Evolutionary conservation across 2,888 invertebrate species (phyloP).

Genomic region (Drosophila sordidula): DNA sequence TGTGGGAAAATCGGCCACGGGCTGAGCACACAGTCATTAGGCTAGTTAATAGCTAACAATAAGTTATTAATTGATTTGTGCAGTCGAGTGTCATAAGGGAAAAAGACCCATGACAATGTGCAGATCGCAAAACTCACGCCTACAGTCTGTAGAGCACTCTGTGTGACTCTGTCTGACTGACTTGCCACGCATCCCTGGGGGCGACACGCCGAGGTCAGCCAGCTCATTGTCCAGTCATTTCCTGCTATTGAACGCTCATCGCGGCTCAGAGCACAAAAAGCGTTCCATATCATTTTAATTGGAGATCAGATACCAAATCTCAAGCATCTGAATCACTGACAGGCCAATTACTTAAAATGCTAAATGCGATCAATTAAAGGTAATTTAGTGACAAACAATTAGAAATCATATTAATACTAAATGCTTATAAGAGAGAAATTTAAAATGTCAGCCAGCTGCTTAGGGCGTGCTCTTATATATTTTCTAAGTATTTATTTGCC

Average conservation of each 20-base stretch:
- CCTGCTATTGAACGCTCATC: slow-evolving; percentile 51
- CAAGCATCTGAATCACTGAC: slow-evolving; percentile 50
- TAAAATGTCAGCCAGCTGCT: slow-evolving; percentile 25
- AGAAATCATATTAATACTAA: slow-evolving; percentile 9
- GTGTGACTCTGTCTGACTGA: not conserved
- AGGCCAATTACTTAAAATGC: slow-evolving; percentile 40
- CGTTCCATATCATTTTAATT: slow-evolving; percentile 22
- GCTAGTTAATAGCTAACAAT: slow-evolving; percentile 65
- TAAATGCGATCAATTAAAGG: slow-evolving; percentile 55
- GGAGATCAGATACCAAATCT: slow-evolving; percentile 30
- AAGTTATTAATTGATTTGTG: slow-evolving; percentile 68
- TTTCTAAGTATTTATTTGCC: slow-evolving; percentile 35
- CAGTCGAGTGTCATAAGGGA: slow-evolving; percentile 6
- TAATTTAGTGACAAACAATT: slow-evolving; percentile 26
- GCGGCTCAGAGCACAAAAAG: slow-evolving; percentile 1
- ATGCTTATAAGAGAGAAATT: slow-evolving; percentile 15
- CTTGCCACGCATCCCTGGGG: slow-evolving; percentile 12
- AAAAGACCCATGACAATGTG: slow-evolving; percentile 1
- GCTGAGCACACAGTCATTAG: slow-evolving; percentile 60
- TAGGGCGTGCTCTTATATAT: slow-evolving; percentile 50
- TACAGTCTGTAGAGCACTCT: not conserved
- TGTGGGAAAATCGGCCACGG: slow-evolving; percentile 63
- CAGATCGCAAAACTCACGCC: slow-evolving; percentile 8
- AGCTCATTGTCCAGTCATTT: slow-evolving; percentile 62
- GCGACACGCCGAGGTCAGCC: slow-evolving; percentile 48